phyloP scores from a whole-genome alignment of 53 echinoderm and acorn worm genomes.

The Stichopus horrens region DNA sequence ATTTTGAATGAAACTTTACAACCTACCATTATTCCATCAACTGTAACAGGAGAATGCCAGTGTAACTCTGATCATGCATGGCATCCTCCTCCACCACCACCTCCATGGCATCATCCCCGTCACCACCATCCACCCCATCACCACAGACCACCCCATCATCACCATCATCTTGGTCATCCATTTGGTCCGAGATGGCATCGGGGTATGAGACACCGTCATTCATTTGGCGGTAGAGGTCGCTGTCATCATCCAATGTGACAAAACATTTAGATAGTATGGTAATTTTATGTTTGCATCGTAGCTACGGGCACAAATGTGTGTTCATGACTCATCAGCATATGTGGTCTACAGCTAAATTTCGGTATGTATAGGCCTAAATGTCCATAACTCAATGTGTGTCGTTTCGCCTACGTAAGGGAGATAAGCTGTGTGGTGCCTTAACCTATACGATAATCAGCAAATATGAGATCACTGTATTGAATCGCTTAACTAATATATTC shows the following conservation, averaged over 20 bases:
- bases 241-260: neutral
- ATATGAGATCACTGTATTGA: no score
- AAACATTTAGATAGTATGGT: neutral
- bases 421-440: no score
- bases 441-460: no score
- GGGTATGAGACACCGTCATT: conserved; percentile 5
- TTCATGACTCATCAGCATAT: no score
- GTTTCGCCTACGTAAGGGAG: no score
- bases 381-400: neutral
- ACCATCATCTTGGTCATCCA: neutral
- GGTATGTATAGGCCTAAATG: neutral
- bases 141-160: conserved; percentile 24
- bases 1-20: conserved; percentile 19
- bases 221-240: conserved; percentile 7
- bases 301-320: no score
- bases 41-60: neutral
- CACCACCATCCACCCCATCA: conserved; percentile 7
- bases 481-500: no score
- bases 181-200: conserved; percentile 28
- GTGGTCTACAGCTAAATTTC: neutral
- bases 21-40: neutral
- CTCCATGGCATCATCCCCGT: conserved; percentile 35
- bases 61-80: neutral
- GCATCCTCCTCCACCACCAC: neutral
- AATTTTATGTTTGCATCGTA: neutral